These are phyloP conservation scores for Pogonus chalceus DNA, from an alignment of 1,140 invertebrate genomes.

Conservation along the genomic window DNA sequence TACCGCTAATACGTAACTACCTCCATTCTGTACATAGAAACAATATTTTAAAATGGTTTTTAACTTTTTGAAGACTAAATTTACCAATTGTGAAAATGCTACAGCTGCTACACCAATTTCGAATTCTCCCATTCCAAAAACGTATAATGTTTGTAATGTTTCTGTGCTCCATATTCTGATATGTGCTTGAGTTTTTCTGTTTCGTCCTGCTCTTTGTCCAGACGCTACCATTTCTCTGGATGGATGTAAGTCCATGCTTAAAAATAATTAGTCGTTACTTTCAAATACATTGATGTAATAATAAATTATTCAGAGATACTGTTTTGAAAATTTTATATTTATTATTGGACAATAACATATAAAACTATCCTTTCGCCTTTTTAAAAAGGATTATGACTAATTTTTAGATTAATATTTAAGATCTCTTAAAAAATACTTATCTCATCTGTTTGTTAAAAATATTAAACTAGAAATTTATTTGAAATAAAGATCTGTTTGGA, in stretches of 20 bases:
- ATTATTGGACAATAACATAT: no score
- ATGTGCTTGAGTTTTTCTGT: slow-evolving; percentile 78
- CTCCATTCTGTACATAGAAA: slow-evolving; percentile 58
- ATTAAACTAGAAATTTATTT: no score
- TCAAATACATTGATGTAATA: not conserved
- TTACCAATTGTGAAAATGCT: slow-evolving; percentile 79
- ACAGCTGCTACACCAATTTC: slow-evolving; percentile 81
- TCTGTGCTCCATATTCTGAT: slow-evolving; percentile 91
- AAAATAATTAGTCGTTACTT: no score
- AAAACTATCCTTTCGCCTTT: no score
- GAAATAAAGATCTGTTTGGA: no score
- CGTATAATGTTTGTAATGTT: slow-evolving; percentile 80
- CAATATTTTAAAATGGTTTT: slow-evolving; percentile 3
- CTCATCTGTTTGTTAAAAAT: no score
- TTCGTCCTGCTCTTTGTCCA: slow-evolving; percentile 72
- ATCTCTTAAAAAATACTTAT: no score
- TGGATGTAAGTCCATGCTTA: slow-evolving; percentile 80
- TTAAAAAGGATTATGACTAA: no score
- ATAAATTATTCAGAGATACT: no score
- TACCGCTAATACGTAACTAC: slow-evolving; percentile 75
- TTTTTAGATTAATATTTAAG: no score
- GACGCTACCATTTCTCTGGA: slow-evolving; percentile 83
- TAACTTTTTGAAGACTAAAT: no score
- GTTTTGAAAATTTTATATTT: no score
- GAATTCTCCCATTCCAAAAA: slow-evolving; percentile 86